Evolutionary conservation across 2,797 vertebrate species (phyloP).

Genomic region (Picus viridis): DNA sequence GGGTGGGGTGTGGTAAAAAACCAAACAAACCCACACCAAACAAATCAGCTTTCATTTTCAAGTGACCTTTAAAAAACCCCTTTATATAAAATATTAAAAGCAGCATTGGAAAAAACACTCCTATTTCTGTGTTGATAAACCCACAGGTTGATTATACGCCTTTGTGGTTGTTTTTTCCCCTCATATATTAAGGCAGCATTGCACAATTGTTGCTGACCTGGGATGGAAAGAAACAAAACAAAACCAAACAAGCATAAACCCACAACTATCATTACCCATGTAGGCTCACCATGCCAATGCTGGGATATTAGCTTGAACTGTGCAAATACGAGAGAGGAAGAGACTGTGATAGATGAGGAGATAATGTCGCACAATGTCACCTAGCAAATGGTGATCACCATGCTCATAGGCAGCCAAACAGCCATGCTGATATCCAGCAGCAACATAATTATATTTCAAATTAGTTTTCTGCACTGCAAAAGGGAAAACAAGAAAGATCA

Average conservation of each 20-base stretch:
- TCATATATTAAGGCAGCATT: neutral
- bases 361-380: slow-evolving; percentile 47
- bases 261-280: neutral
- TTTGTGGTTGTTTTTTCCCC: neutral
- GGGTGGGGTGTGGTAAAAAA: no score
- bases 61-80: slow-evolving; percentile 72
- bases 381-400: slow-evolving; percentile 29
- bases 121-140: slow-evolving; percentile 57
- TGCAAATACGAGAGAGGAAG: slow-evolving; percentile 2
- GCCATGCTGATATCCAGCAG: slow-evolving; percentile 29
- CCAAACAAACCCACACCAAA: neutral
- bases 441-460: slow-evolving; percentile 70
- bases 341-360: slow-evolving; percentile 23
- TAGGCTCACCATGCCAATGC: neutral
- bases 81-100: slow-evolving; percentile 72
- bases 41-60: slow-evolving; percentile 67
- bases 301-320: slow-evolving; percentile 50
- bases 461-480: slow-evolving; percentile 62
- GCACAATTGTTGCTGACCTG: slow-evolving; percentile 17
- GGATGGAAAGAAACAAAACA: slow-evolving; percentile 21
- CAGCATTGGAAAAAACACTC: slow-evolving; percentile 13
- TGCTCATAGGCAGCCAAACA: neutral
- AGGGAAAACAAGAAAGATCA: slow-evolving; percentile 40
- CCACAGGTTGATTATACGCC: slow-evolving; percentile 13
- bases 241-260: neutral